A percentile compares a stretch with the other conserved stretches of the same genome.
Evolutionary conservation across 1,140 invertebrate genomes (phyloP).

Genomic region (Trichonephila clavata): DNA sequence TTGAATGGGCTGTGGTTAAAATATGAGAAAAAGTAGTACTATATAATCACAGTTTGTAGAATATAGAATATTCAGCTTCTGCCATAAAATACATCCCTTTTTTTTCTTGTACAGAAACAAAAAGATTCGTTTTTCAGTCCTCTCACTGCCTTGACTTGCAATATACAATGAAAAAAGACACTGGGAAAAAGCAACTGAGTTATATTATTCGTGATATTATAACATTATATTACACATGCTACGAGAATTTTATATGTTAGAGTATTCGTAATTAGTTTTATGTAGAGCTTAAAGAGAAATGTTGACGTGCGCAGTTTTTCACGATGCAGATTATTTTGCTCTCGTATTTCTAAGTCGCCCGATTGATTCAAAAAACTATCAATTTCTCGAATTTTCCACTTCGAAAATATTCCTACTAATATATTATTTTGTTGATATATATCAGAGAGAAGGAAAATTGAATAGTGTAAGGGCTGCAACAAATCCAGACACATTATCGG

Average conservation of each 20-base stretch:
- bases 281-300: constrained; percentile 61
- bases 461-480: constrained; percentile 66
- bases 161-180: constrained; percentile 64
- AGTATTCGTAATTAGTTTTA: constrained; percentile 60
- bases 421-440: constrained; percentile 60
- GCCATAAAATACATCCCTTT: neutral
- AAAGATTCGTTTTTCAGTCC: neutral
- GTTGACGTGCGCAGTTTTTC: constrained; percentile 68
- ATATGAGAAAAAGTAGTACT: constrained; percentile 63
- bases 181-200: constrained; percentile 53
- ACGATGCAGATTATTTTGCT: constrained; percentile 75
- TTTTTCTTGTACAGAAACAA: neutral
- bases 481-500: constrained; percentile 63
- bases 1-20: constrained; percentile 70
- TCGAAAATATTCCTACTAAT: constrained; percentile 69
- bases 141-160: neutral
- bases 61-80: constrained; percentile 45
- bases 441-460: constrained; percentile 47
- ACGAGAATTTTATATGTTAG: constrained; percentile 50
- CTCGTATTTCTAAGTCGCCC: constrained; percentile 74
- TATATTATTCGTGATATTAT: neutral
- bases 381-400: constrained; percentile 66
- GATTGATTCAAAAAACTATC: constrained; percentile 62
- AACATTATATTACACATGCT: constrained; percentile 66
- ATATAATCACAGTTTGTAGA: constrained; percentile 73